Conservation (phyloP, 2,797 vertebrate species). For the Hipposideros larvatus region DNA sequence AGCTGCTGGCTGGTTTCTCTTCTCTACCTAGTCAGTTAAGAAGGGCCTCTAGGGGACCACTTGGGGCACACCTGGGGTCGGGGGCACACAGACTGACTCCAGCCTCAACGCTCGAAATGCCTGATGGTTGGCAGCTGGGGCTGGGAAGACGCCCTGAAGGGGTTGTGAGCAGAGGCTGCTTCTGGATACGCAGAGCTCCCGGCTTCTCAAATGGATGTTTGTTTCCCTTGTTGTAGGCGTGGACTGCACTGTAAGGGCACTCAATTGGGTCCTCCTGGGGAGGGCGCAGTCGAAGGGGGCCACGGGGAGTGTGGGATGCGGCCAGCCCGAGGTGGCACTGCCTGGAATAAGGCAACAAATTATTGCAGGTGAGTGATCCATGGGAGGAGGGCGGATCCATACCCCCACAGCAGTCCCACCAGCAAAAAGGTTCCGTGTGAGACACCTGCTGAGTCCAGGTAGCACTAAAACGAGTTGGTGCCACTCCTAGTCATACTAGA, state of each 20-base stretch:
- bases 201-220: background rate
- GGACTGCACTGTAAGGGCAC: background rate
- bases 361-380: background rate
- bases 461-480: background rate
- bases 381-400: rapidly evolving
- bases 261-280: background rate
- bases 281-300: background rate
- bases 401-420: background rate
- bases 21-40: background rate
- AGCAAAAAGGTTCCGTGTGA: background rate
- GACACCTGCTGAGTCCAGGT: background rate
- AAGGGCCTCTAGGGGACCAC: background rate
- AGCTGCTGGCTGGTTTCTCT: background rate
- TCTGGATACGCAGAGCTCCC: background rate
- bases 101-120: background rate
- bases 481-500: background rate
- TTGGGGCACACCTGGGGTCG: background rate
- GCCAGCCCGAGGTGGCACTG: background rate
- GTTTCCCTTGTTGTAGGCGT: background rate
- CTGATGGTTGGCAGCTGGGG: background rate
- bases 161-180: background rate
- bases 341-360: background rate
- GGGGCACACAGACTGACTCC: background rate
- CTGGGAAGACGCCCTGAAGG: background rate
- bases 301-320: background rate